Percentiles rank a stretch among this genome's conserved stretches.
Evolutionary conservation across 2,113 vertebrate species (phyloP).

Genomic region (Raja brachyura): DNA sequence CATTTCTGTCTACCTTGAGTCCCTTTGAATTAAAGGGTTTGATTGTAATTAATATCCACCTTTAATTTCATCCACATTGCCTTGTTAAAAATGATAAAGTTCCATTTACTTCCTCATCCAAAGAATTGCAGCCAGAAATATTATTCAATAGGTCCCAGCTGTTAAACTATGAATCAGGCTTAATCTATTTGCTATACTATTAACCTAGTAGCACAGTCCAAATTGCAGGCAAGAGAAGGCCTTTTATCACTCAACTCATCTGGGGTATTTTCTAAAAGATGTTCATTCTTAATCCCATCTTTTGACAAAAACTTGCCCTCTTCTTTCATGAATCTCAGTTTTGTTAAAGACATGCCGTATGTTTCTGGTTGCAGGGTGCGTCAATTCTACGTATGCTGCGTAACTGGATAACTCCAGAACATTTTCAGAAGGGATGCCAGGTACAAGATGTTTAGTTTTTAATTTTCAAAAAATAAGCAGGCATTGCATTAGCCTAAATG

Average conservation of each 20-base stretch:
- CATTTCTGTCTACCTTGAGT: no score
- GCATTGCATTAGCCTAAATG: not conserved
- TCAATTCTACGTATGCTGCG: conserved; percentile 77
- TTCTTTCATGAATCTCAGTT: not conserved
- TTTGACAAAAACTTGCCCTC: not conserved
- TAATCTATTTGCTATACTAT: not conserved
- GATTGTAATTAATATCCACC: not conserved
- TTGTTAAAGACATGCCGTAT: not conserved
- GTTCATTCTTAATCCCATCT: not conserved
- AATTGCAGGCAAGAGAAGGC: not conserved
- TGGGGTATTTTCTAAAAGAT: conserved; percentile 40
- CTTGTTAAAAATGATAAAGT: not conserved
- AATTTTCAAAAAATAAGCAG: not conserved
- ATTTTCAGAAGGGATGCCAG: conserved; percentile 70
- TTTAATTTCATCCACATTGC: not conserved
- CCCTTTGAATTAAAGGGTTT: not conserved
- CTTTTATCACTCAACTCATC: not conserved
- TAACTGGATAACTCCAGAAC: conserved; percentile 66
- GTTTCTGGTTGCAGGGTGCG: conserved; percentile 58
- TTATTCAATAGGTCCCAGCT: not conserved
- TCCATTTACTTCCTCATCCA: not conserved
- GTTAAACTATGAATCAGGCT: not conserved
- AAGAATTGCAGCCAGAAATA: not conserved
- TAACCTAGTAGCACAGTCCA: not conserved
- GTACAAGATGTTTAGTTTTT: conserved; percentile 48